Conservation (phyloP, 2,113 vertebrate genomes). For the Pardalotus punctatus region DNA sequence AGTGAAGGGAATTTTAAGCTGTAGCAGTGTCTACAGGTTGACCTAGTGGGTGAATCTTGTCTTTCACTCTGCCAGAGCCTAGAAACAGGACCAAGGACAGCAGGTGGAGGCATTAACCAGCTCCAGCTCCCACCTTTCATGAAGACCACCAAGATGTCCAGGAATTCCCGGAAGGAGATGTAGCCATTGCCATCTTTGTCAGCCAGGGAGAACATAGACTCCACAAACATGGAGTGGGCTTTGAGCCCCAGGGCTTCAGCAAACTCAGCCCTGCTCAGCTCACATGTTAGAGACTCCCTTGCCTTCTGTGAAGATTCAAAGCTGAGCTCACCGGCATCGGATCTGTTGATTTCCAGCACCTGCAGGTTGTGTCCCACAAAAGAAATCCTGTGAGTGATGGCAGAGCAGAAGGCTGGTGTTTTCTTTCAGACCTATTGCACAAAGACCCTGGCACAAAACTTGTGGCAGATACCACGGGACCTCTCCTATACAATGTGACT, state of each 20-base stretch:
- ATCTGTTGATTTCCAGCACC: constrained; percentile 88
- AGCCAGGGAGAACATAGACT: constrained; percentile 93
- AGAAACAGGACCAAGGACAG: not conserved
- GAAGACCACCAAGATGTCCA: constrained; percentile 93
- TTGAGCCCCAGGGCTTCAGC: constrained; percentile 89
- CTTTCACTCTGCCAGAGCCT: not conserved
- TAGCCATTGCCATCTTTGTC: constrained; percentile 96
- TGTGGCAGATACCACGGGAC: not conserved
- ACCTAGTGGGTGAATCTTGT: not conserved
- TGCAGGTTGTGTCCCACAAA: constrained; percentile 42
- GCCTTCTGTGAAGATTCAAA: constrained; percentile 75
- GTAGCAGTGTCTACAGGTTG: not conserved
- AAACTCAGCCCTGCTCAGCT: constrained; percentile 89
- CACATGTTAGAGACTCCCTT: constrained; percentile 84
- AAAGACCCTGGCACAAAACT: not conserved
- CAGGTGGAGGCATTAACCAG: not conserved
- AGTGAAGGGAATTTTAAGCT: not conserved
- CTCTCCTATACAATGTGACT: not conserved
- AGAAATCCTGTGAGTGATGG: not conserved
- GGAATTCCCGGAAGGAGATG: constrained; percentile 93
- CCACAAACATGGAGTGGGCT: constrained; percentile 87
- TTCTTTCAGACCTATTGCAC: not conserved
- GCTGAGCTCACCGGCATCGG: constrained; percentile 78
- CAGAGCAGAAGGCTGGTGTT: not conserved
- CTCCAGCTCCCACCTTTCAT: constrained; percentile 86